A percentile compares a stretch with the other conserved stretches of the same genome.
Conservation (phyloP, 2,797 vertebrate species). For the Cephalopachus bancanus region DNA sequence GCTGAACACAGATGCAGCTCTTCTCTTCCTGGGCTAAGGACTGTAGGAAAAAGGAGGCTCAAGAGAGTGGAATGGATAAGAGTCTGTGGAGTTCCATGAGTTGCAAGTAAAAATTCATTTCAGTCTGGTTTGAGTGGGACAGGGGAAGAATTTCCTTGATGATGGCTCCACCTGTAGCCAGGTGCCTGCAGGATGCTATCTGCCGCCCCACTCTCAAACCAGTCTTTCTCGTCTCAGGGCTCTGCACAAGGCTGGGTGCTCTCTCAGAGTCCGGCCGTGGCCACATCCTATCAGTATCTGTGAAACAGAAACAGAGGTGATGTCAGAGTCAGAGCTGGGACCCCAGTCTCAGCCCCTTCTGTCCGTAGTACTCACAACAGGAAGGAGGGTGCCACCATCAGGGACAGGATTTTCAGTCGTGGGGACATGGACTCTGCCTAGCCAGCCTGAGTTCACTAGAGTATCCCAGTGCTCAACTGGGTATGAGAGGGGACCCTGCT, state of each 20-base stretch:
- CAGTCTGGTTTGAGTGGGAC: neutral
- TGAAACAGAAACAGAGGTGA: neutral
- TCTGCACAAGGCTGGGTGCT: fast-evolving
- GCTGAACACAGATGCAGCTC: fast-evolving
- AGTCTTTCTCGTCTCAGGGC: no score
- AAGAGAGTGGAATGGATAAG: fast-evolving
- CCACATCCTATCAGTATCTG: neutral
- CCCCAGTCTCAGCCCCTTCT: fast-evolving
- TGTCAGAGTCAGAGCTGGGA: neutral
- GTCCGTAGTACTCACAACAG: neutral
- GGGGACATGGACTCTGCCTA: fast-evolving
- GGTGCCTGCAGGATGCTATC: neutral
- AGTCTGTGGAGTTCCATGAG: neutral
- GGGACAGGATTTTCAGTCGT: fast-evolving
- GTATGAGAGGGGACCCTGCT: fast-evolving
- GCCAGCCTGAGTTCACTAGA: no score
- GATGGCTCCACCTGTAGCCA: fast-evolving
- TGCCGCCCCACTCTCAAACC: fast-evolving
- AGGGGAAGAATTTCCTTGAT: fast-evolving
- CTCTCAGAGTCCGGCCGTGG: neutral
- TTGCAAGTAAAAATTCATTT: neutral
- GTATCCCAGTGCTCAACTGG: fast-evolving
- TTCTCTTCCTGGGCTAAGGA: no score
- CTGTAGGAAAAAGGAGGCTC: fast-evolving
- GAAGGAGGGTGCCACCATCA: fast-evolving